Percentiles rank a stretch among this genome's conserved stretches.
Conservation (phyloP, 2,888 invertebrate species). For the Orgyia antiqua region DNA sequence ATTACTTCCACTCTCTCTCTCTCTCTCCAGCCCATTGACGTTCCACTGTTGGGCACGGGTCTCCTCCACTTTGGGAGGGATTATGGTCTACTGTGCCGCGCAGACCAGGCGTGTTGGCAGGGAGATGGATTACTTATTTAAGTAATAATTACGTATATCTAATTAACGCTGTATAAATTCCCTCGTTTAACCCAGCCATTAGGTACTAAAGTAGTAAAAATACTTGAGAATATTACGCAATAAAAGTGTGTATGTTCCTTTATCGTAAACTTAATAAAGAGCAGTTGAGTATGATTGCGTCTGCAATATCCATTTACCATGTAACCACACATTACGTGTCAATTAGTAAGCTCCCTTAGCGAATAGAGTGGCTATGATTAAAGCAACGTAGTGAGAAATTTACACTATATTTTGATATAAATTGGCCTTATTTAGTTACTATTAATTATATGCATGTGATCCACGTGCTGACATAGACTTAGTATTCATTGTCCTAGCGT, state of each 20-base stretch:
- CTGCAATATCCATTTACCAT: slow-evolving; percentile 20
- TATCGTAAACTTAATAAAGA: slow-evolving; percentile 6
- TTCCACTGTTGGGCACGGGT: too few relatives aligned
- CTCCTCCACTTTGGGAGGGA: too few relatives aligned
- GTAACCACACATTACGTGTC: slow-evolving; percentile 6
- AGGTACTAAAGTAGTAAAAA: too few relatives aligned
- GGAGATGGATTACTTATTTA: too few relatives aligned
- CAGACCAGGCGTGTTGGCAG: too few relatives aligned
- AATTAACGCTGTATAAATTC: too few relatives aligned
- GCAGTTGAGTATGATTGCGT: slow-evolving; percentile 13
- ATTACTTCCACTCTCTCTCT: too few relatives aligned
- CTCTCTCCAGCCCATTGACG: too few relatives aligned
- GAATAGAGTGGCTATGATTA: background rate
- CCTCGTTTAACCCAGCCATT: too few relatives aligned
- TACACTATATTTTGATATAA: slow-evolving; percentile 3
- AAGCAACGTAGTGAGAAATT: slow-evolving; percentile 2
- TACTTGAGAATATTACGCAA: too few relatives aligned
- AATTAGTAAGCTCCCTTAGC: slow-evolving; percentile 6
- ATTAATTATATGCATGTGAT: background rate
- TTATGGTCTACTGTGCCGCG: too few relatives aligned
- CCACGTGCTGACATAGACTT: background rate
- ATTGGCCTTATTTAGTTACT: background rate
- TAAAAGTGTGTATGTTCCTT: background rate
- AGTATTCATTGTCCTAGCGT: background rate
- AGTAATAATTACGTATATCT: too few relatives aligned